Base-by-base conservation (phyloP, 2,113 vertebrate genomes). In the Oncorhynchus kisutch region DNA sequence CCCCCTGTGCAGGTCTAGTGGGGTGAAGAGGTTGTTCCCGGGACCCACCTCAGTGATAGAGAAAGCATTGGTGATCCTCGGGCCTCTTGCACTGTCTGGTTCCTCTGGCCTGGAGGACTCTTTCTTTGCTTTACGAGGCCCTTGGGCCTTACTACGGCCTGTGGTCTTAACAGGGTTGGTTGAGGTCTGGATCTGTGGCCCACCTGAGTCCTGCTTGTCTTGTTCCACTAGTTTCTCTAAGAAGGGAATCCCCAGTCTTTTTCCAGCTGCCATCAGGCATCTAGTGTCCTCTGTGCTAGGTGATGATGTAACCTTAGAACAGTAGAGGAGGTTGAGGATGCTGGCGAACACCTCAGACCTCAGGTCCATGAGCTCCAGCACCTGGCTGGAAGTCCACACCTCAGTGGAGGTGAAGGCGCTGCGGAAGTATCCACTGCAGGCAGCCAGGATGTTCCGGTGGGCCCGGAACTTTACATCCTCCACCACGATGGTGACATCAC, bases 391-490 rank as follows among this genome's bases (percentile, higher is more conserved):
- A 83, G 93, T 94, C 79, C 94, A 95, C 69, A 94, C 93, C 1
- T 95, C 94, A 27, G 94, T 93, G 71, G 94, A 92, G 74, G 94
- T 96, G 78, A 99, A 95, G 77, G 95, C 95, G 49, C 95, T 97
- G 85, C 94, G 96, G 78, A 99, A 99, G 91, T 98, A 99, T 72
- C 97, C 94, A 71, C 98, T 98, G 68, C 96, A 97, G 73, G 97
- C 98, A 72, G 97, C 98, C 89, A 99, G 91, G 75, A 99, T 94
- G 87, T 99, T 99, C 85, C 95, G 96, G 81, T 99, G 98, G 68
- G 98, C 98, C 85, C 94, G 96, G 87, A 99, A 99, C 88, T 99
- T 99, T 71, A 97, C 97, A 73, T 99, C 98, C 85, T 97, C 97
- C 86, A 99, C 97, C 14, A 99, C 97, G 70, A 99, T 96, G 65